These are phyloP conservation scores for Squalus acanthias DNA, from an alignment of 2,797 vertebrate genomes.

Conservation along the genomic window DNA sequence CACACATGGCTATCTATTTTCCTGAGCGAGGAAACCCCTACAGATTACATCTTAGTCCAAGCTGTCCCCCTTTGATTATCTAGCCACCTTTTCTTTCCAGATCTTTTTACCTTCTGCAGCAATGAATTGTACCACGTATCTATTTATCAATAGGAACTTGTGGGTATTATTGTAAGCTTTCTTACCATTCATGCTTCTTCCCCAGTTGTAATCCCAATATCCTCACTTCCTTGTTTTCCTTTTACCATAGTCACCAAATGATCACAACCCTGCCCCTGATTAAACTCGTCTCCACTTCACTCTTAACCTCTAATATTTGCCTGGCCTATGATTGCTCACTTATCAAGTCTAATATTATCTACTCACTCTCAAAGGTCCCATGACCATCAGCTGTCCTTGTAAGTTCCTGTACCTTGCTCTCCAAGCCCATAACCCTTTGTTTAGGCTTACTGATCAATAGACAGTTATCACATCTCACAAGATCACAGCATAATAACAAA, in stretches of 20 bases:
- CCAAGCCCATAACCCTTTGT: neutral
- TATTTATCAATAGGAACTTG: neutral
- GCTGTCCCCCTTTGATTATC: too few relatives aligned
- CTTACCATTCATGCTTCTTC: too few relatives aligned
- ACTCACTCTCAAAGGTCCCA: neutral
- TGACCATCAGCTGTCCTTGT: neutral
- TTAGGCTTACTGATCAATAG: neutral
- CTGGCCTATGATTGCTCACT: neutral
- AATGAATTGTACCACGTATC: neutral
- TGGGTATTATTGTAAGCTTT: too few relatives aligned
- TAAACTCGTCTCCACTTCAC: neutral
- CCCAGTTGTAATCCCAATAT: neutral
- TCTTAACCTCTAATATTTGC: neutral
- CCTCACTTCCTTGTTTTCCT: neutral
- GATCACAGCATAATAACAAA: neutral
- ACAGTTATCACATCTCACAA: neutral
- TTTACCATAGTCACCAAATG: neutral
- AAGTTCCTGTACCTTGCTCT: neutral
- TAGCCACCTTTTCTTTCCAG: too few relatives aligned
- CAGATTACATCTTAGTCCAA: too few relatives aligned
- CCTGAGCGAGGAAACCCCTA: too few relatives aligned
- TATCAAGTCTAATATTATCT: neutral
- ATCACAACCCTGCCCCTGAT: neutral
- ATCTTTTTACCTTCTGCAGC: too few relatives aligned
- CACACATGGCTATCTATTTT: neutral